Evolutionary conservation across 1,140 invertebrate genomes (phyloP), one percentile per base, ranked within the genome.

Genomic region (Pygmarrhopalites habei): DNA sequence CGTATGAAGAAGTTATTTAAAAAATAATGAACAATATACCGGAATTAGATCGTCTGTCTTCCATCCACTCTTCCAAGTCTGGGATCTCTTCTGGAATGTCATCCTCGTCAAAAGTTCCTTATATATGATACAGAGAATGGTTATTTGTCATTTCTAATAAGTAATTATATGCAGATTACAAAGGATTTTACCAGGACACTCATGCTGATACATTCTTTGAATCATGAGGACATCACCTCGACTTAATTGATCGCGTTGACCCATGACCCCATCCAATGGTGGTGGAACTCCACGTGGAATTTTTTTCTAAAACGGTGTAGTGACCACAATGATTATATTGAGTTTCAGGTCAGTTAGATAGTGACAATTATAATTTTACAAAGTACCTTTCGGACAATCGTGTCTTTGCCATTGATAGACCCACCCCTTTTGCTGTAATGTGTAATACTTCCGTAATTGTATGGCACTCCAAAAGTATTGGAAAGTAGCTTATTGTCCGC

Each of bases 201-300:
- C 53, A n/a, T 57, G 41, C 58, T 82, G 83, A 73, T 89, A 90
- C 86, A 88, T 89, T 58, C 77, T 76, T 44, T 84, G 82, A n/a
- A 90, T 77, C 74, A 89, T 90, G 62, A 81, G 79, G 15, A 89
- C 79, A 71, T 90, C 87, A 0, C 79, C 80, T n/a, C 79, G 77
- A 44, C 85, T 88, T 56, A 89, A 82, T 7, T 85, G 85, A 25
- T 84, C 81, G 21, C 87, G 76, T 70, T 89, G 87, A 0, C 87
- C 87, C 65, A 80, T 64, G 51, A 60, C 58, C 14, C 66, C 66
- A 23, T 61, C 57, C 7, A 67, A 41, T 5, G 61, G 61, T 28
- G 47, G 52, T 7, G 58, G 51, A 21, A 4, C 12, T 35, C 44
- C 30, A n/a, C n/a, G n/a, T n/a, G n/a, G n/a, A n/a, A n/a, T n/a